Base-by-base conservation (phyloP, 2,797 vertebrate species). In the Etheostoma perlongum region DNA sequence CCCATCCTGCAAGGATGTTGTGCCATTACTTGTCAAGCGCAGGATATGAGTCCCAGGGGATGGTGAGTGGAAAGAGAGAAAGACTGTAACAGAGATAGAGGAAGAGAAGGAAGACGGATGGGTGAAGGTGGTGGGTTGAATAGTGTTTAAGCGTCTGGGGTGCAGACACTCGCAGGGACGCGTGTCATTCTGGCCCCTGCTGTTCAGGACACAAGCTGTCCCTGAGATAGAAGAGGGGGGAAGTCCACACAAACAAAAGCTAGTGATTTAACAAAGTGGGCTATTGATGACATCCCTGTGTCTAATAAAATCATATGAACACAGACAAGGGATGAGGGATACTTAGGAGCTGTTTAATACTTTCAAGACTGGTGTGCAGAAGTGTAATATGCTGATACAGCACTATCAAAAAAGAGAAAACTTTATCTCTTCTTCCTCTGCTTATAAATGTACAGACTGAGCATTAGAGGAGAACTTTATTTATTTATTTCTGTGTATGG, bases 11-110 rank as follows among this genome's bases (percentile, higher is more conserved):
- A 76, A 91, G 81, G 90, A 91, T 94, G 94, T 91, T 89, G 85
- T 85, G 77, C 88, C 93, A 93, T 93, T 93, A 93, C 93, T 95
- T 94, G 94, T 95, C 92, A 93, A 93, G 89, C 85, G 59, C 85
- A 67, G 76, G 86, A 83, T 94, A 94, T 59, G 91, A 92, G 89
- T 90, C 93, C 86, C 92, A 40, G 30, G 92, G 85, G 94, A 93
- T 0, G n/a, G 30, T 13, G 69, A 79, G 85, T 63, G 82, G 83
- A 88, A 79, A 79, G 78, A 85, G 74, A 80, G 76, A 82, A 82
- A 81, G 72, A 89, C 54, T 42, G 40, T 76, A 52, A 82, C 51
- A 71, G 81, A 10, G 42, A 74, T n/a, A 59, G 77, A 80, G 79
- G 80, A 76, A 78, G 33, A 80, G 82, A 83, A 75, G 14, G 74